Evolutionary conservation across 1,140 invertebrate genomes (phyloP).

Genomic region (Atta colombica): DNA sequence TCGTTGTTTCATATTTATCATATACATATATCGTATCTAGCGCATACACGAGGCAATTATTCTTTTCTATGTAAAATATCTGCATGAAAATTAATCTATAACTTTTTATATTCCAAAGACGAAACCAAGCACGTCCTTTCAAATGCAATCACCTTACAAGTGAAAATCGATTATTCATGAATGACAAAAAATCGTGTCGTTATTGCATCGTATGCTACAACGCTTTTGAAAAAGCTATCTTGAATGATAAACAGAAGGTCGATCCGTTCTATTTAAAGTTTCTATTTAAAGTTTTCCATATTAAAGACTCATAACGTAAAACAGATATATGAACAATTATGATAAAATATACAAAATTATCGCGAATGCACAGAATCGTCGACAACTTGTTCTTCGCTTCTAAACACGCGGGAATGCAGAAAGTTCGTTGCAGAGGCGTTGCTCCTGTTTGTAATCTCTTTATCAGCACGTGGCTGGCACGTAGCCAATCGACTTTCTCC

Average conservation of each 20-base stretch:
- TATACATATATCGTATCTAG: too few relatives aligned
- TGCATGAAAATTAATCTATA: slow-evolving; percentile 13
- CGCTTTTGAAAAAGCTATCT: background rate
- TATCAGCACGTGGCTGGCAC: slow-evolving; percentile 82
- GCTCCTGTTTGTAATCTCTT: slow-evolving; percentile 82
- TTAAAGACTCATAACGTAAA: background rate
- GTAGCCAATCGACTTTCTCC: slow-evolving; percentile 75
- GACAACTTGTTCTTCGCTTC: slow-evolving; percentile 47
- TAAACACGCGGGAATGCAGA: slow-evolving; percentile 1
- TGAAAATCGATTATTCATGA: slow-evolving; percentile 13
- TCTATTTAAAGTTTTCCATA: slow-evolving; percentile 7
- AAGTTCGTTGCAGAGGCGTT: slow-evolving; percentile 74
- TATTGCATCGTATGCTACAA: background rate
- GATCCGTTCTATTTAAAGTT: slow-evolving; percentile 7
- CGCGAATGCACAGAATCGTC: background rate
- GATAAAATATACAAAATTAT: slow-evolving; percentile 2
- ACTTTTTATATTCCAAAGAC: slow-evolving; percentile 38
- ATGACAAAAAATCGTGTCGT: background rate
- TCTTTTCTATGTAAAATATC: background rate
- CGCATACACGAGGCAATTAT: background rate
- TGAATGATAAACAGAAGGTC: background rate
- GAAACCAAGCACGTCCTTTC: slow-evolving; percentile 19
- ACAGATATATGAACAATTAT: background rate
- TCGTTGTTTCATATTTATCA: background rate
- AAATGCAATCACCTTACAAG: background rate